A percentile compares a stretch with the other conserved stretches of the same genome.
Evolutionary conservation across 2,888 invertebrate species (phyloP).

Genomic region (Diarsia rubi): DNA sequence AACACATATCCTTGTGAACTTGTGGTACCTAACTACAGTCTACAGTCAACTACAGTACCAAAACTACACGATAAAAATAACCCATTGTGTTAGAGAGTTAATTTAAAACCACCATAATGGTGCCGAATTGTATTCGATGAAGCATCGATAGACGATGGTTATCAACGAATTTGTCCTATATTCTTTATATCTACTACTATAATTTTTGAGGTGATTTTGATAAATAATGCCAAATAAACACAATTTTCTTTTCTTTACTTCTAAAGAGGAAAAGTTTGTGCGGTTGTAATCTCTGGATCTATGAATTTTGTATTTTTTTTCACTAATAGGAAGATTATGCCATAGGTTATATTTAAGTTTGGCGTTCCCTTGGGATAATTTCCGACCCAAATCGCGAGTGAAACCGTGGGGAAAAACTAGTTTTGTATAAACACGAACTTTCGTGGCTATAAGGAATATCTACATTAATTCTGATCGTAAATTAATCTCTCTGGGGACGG

Average conservation of each 20-base stretch:
- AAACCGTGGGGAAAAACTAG: too few species aligned
- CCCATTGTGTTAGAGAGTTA: conserved; percentile 33
- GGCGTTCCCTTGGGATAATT: too few species aligned
- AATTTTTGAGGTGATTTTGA: too few species aligned
- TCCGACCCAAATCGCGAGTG: too few species aligned
- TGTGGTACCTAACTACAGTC: neutral
- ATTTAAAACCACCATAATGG: conserved; percentile 39
- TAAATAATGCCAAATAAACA: too few species aligned
- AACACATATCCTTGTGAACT: neutral
- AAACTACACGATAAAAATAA: conserved; percentile 39
- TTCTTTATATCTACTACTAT: conserved; percentile 16
- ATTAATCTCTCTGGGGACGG: conserved; percentile 51
- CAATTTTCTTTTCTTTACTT: too few species aligned
- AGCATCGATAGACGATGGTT: conserved; percentile 4
- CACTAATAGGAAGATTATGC: too few species aligned
- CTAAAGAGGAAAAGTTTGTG: too few species aligned
- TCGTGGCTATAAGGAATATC: conserved; percentile 27
- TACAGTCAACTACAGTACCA: neutral
- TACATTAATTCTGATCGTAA: conserved; percentile 54
- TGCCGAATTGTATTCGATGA: conserved; percentile 41
- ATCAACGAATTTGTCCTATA: conserved; percentile 57
- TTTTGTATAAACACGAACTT: conserved; percentile 32
- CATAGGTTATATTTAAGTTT: too few species aligned
- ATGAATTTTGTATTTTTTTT: too few species aligned
- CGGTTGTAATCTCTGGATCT: too few species aligned